Conservation (phyloP, 1,140 invertebrate species). For the Musca vetustissima region DNA sequence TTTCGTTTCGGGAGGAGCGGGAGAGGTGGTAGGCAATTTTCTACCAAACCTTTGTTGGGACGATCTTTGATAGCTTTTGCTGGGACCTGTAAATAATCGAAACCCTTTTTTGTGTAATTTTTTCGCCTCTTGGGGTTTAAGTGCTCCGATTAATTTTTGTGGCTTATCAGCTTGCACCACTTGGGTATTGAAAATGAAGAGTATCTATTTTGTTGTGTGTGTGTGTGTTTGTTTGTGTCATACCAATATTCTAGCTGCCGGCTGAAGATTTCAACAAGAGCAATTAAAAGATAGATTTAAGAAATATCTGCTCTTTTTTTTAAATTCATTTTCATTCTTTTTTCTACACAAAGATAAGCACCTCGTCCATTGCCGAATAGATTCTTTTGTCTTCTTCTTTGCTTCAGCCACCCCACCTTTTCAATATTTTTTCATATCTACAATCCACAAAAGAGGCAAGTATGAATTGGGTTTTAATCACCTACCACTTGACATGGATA, state of each 20-base stretch:
- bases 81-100: background rate
- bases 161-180: constrained; percentile 19
- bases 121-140: background rate
- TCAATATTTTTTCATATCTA: background rate
- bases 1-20: too few relatives aligned
- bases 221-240: background rate
- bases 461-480: constrained; percentile 13
- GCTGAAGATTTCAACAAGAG: background rate
- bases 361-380: too few relatives aligned
- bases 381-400: background rate
- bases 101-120: background rate
- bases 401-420: background rate
- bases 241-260: background rate
- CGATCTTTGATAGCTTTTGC: too few relatives aligned
- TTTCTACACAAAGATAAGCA: constrained; percentile 6
- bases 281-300: constrained; percentile 19
- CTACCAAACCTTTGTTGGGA: too few relatives aligned
- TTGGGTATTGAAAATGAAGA: background rate
- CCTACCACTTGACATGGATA: constrained; percentile 19
- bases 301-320: background rate
- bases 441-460: background rate
- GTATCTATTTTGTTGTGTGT: too few relatives aligned
- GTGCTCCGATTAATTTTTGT: constrained; percentile 23
- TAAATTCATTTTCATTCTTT: constrained; percentile 1
- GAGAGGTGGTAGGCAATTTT: too few relatives aligned